phyloP scores from a whole-genome alignment of 2,888 invertebrate species.

The Torymus auratus region DNA sequence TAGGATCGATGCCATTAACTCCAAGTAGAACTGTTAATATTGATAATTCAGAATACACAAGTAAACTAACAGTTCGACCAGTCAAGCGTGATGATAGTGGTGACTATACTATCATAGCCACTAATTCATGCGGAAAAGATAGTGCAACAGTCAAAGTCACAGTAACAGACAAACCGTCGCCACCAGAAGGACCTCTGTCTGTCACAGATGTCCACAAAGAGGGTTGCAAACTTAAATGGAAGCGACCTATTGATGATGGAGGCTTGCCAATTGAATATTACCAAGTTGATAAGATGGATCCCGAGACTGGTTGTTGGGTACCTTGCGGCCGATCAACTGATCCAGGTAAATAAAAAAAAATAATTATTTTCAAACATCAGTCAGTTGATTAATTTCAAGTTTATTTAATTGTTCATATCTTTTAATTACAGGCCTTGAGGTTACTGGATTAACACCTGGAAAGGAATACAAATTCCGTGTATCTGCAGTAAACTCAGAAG shows the following conservation, averaged over 20 bases:
- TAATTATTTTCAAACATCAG: too few relatives aligned
- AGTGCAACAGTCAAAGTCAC: conserved; percentile 88
- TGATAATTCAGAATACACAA: conserved; percentile 91
- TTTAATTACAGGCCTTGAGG: conserved; percentile 82
- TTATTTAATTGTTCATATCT: too few relatives aligned
- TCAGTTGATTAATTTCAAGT: too few relatives aligned
- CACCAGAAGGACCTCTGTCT: conserved; percentile 94
- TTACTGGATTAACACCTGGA: conserved; percentile 90
- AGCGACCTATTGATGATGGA: conserved; percentile 95
- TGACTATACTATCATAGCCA: conserved; percentile 90
- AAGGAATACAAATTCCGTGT: conserved; percentile 98
- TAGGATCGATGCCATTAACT: conserved; percentile 87
- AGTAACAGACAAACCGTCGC: conserved; percentile 91
- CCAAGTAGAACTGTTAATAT: conserved; percentile 85
- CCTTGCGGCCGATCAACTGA: conserved; percentile 91
- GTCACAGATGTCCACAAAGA: conserved; percentile 94
- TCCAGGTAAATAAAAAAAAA: conserved; percentile 79
- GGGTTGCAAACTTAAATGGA: conserved; percentile 96
- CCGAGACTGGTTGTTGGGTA: conserved; percentile 92
- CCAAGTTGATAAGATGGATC: conserved; percentile 96
- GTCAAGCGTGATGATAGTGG: conserved; percentile 89
- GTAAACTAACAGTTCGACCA: conserved; percentile 90
- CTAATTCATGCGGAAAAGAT: conserved; percentile 92
- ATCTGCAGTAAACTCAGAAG: conserved; percentile 95
- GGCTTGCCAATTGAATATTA: conserved; percentile 97